Evolutionary conservation across 2,888 invertebrate species (phyloP), one percentile per base, ranked within the genome.

Genomic region (Busseola fusca): DNA sequence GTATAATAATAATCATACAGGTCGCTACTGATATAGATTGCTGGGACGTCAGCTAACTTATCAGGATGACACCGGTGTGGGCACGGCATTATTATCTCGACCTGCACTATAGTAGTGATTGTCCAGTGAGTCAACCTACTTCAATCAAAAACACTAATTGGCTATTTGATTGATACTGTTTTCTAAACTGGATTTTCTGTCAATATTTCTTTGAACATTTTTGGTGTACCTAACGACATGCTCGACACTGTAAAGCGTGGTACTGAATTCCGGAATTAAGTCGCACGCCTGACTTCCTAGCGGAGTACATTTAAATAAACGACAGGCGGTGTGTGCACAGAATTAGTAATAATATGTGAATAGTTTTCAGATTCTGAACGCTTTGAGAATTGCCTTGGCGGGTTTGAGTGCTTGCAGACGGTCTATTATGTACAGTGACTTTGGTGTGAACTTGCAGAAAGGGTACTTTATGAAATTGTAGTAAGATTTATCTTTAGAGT

Each of bases 251-350:
- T 77, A 69, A 66, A 79, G 65, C 74, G 37, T 67, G 74, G 83
- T 85, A 80, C 75, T 79, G 72, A 82, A 85, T 76, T 86, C 85
- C 75, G 78, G 81, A 89, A 89, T 87, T 84, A 88, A 89, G 87
- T 89, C 88, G 87, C 86, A 84, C 82, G 84, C 86, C 68, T 80
- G 85, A 86, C 84, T 89, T 85, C 84, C 83, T 87, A 82, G 72
- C 75, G 63, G 80, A 84, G 86, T 86, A 87, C 86, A 88, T 87
- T 88, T 87, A 89, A 87, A 89, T 88, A 89, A 88, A 86, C 86
- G 88, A 81, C 81, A 80, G 83, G 12, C 65, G 60, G 74, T 80
- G 82, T 88, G 88, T 85, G 87, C 84, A 82, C 76, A 64, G 83
- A 87, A 88, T 88, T 87, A 87, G 80, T 87, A 76, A 78, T 80